A percentile compares a stretch with the other conserved stretches of the same genome.
Evolutionary conservation across 2,888 invertebrate genomes (phyloP).

Genomic region (Conus canariensis): DNA sequence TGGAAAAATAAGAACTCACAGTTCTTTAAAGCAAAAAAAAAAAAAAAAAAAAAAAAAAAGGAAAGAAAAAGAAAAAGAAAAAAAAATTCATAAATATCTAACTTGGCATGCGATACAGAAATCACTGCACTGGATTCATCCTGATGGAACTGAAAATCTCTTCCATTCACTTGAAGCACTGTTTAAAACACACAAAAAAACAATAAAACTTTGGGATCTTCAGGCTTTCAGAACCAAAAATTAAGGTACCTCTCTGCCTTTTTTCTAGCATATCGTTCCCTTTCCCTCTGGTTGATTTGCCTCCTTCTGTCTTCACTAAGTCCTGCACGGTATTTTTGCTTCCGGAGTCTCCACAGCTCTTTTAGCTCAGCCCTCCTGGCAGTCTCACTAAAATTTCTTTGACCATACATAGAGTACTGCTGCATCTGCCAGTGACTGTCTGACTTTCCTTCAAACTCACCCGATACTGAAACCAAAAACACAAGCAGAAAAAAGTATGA

Average conservation of each 20-base stretch:
- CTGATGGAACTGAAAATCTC: too few species aligned
- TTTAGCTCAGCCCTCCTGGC: not conserved
- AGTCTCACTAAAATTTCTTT: not conserved
- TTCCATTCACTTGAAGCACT: too few species aligned
- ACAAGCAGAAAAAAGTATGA: not conserved
- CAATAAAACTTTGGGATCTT: too few species aligned
- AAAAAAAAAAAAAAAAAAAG: too few species aligned
- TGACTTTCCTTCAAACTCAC: not conserved
- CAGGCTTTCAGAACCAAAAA: not conserved
- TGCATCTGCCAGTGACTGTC: not conserved
- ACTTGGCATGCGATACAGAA: too few species aligned
- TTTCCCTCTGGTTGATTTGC: conserved; percentile 11
- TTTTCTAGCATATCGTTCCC: conserved; percentile 21
- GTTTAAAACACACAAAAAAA: too few species aligned
- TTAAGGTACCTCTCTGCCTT: not conserved
- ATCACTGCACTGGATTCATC: too few species aligned
- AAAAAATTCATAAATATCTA: too few species aligned
- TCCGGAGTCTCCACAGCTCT: conserved; percentile 13
- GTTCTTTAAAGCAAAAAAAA: too few species aligned
- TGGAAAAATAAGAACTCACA: too few species aligned
- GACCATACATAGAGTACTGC: not conserved
- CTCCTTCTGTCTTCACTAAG: conserved; percentile 12
- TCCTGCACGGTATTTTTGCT: conserved; percentile 9
- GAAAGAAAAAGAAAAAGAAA: too few species aligned
- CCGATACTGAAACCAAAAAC: conserved; percentile 21